These are phyloP conservation scores for Hirtodrosophila alboralis DNA, from an alignment of 2,888 invertebrate species.

Conservation along the genomic window DNA sequence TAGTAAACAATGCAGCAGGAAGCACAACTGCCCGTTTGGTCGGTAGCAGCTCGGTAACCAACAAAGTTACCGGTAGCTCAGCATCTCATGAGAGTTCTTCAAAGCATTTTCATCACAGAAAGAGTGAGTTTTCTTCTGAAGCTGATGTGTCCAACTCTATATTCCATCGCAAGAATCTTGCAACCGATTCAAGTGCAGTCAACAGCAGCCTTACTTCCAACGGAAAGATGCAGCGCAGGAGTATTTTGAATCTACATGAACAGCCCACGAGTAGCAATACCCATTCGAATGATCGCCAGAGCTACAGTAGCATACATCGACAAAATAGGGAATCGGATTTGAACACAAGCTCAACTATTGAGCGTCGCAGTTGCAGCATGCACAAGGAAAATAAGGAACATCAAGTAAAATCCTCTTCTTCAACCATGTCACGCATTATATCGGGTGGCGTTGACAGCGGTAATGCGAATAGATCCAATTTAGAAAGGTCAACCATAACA, in stretches of 20 bases:
- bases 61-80: conserved; percentile 40
- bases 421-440: conserved; percentile 64
- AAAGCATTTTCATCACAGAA: conserved; percentile 87
- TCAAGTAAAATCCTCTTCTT: conserved; percentile 45
- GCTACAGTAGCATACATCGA: conserved; percentile 91
- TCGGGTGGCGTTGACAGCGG: conserved; percentile 37
- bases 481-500: conserved; percentile 55
- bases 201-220: conserved; percentile 80
- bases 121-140: conserved; percentile 90
- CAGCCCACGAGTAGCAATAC: conserved; percentile 88
- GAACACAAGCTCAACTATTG: conserved; percentile 53
- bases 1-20: conserved; percentile 13
- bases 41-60: conserved; percentile 21
- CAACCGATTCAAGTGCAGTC: conserved; percentile 71
- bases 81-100: conserved; percentile 53
- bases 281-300: conserved; percentile 89
- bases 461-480: conserved; percentile 38
- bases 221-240: conserved; percentile 92
- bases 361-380: conserved; percentile 62
- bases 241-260: conserved; percentile 91
- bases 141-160: conserved; percentile 91
- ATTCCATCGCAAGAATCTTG: conserved; percentile 87
- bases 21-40: conserved; percentile 23
- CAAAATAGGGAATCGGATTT: conserved; percentile 86
- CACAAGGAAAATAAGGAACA: conserved; percentile 70